A percentile compares a stretch with the other conserved stretches of the same genome.
Conservation (phyloP, 2,888 invertebrate species). For the Meghimatium bilineatum region DNA sequence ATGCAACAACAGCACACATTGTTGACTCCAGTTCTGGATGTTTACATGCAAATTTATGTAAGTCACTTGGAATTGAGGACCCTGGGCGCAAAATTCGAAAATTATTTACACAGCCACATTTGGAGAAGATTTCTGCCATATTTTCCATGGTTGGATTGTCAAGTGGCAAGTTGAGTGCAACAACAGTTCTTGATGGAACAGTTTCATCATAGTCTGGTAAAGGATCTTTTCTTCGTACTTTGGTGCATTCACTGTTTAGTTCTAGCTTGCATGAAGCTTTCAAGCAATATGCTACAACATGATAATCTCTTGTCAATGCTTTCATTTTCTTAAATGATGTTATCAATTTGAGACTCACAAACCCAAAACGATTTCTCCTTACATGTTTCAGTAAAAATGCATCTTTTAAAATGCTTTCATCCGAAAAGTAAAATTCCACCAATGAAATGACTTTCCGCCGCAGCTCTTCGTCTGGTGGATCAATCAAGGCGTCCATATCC, state of each 20-base stretch:
- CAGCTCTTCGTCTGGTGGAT: slow-evolving; percentile 71
- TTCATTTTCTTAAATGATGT: slow-evolving; percentile 97
- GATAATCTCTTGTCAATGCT: slow-evolving; percentile 94
- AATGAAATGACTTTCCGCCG: slow-evolving; percentile 71
- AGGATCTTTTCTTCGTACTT: slow-evolving; percentile 89
- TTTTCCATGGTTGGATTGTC: slow-evolving; percentile 91
- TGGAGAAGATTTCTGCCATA: slow-evolving; percentile 92
- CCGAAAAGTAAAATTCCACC: slow-evolving; percentile 96
- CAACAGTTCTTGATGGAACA: slow-evolving; percentile 92
- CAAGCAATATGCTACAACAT: slow-evolving; percentile 91
- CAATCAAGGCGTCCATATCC: slow-evolving; percentile 59
- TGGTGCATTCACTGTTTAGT: slow-evolving; percentile 93
- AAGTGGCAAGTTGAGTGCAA: slow-evolving; percentile 89
- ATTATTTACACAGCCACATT: slow-evolving; percentile 92
- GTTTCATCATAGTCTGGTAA: slow-evolving; percentile 94
- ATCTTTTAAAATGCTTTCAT: slow-evolving; percentile 95
- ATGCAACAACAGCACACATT: slow-evolving; percentile 92
- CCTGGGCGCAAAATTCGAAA: slow-evolving; percentile 92
- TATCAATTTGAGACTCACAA: slow-evolving; percentile 94
- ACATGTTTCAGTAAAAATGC: slow-evolving; percentile 96
- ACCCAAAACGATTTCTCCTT: slow-evolving; percentile 95
- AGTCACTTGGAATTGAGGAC: slow-evolving; percentile 92
- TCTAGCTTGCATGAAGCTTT: slow-evolving; percentile 87
- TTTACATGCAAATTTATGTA: slow-evolving; percentile 92
- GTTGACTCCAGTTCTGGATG: slow-evolving; percentile 91